A percentile compares a stretch with the other conserved stretches of the same genome.
Conservation (phyloP, 2,113 vertebrate species). For the Phaetusa simplex region DNA sequence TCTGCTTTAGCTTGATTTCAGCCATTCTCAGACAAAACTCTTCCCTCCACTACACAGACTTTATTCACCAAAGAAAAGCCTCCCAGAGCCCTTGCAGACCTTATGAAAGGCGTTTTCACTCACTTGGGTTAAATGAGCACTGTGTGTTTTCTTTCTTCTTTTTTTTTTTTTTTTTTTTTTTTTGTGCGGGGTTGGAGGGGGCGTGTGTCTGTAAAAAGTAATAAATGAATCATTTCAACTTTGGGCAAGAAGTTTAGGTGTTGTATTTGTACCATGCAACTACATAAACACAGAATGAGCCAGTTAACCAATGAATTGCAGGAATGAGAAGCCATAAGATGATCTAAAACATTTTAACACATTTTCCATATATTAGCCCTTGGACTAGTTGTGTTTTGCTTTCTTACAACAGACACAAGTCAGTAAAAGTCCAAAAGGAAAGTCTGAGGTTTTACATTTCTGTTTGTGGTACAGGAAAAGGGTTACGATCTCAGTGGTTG, state of each 20-base stretch:
- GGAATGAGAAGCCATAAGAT: background rate
- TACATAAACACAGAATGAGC: constrained; percentile 68
- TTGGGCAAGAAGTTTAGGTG: constrained; percentile 67
- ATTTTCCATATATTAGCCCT: constrained; percentile 61
- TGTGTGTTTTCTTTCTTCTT: constrained; percentile 56
- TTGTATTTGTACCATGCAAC: constrained; percentile 70
- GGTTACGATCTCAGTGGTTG: constrained; percentile 69
- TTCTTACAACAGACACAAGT: constrained; percentile 45
- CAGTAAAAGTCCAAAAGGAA: constrained; percentile 65
- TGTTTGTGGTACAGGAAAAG: constrained; percentile 76
- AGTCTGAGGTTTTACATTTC: constrained; percentile 76
- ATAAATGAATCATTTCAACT: constrained; percentile 77
- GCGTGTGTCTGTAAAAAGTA: background rate
- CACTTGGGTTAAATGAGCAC: constrained; percentile 68
- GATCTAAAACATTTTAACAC: constrained; percentile 40
- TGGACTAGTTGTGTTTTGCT: constrained; percentile 43
- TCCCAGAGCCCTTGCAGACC: constrained; percentile 30
- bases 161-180: background rate
- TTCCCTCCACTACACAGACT: constrained; percentile 64
- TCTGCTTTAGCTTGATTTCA: constrained; percentile 8
- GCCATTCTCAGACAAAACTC: constrained; percentile 1
- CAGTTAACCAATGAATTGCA: constrained; percentile 55
- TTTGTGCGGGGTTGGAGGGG: background rate
- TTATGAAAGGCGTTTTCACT: constrained; percentile 80
- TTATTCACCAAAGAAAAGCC: constrained; percentile 62